Evolutionary conservation across 2,797 vertebrate genomes (phyloP), one percentile per base, ranked within the genome.

Genomic region (Oryzias sinensis): DNA sequence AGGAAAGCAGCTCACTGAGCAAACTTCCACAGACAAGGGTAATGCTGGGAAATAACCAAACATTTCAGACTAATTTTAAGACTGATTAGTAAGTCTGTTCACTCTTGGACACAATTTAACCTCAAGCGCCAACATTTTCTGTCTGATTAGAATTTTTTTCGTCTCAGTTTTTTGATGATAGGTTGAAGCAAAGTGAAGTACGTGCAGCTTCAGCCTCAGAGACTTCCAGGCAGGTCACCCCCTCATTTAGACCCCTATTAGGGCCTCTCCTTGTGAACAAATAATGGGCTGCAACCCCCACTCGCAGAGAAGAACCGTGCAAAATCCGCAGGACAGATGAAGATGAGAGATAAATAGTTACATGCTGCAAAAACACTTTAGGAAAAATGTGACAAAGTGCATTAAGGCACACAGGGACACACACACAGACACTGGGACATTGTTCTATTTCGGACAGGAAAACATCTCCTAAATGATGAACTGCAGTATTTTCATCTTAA

Each of bases 1-100:
- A 86, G 75, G 82, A 88, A 90, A 65, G 49, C 24, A 53, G 53
- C 27, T 69, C 65, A 77, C 81, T 69, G 70, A 63, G 73, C 20
- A 55, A 7, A 43, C 53, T 49, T 27, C 27, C 44, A 46, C 18
- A 13, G 18, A 22, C 1, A 22, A 46, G 9, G 5, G 4, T 17
- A n/a, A 46, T 20, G 4, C 11, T 46, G 3, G 9, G 18, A 18
- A 45, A 45, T 9, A 16, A 20, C 0, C 13, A 46, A 22, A 20
- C 9, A 46, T 46, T 18, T 45, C 4, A 45, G 43, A 43, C 48
- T 0, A 45, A 48, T 27, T 43, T 25, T 17, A 17, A 24, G 9
- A 37, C 33, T 37, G 5, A 59, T 6, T 52, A 47, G 5, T 49
- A 20, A 17, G 33, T 45, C 9, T 44, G 8, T 51, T 49, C 1